A percentile compares a stretch with the other conserved stretches of the same genome.
Evolutionary conservation across 2,797 vertebrate species (phyloP).

Genomic region (Microcaecilia unicolor): DNA sequence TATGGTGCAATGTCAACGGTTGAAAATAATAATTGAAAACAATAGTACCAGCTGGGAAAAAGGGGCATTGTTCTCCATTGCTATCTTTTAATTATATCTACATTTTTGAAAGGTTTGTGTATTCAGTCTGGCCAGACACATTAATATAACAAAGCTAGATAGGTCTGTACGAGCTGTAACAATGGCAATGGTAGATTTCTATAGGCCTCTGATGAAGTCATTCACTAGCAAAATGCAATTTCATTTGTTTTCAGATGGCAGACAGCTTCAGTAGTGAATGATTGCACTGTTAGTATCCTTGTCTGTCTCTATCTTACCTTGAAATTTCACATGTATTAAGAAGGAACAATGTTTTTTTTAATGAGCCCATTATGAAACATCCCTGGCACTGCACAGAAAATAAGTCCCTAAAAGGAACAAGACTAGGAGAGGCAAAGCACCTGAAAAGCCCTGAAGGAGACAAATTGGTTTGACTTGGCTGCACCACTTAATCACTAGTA

Average conservation of each 20-base stretch:
- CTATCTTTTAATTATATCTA: too few species aligned
- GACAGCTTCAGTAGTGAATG: conserved; percentile 3
- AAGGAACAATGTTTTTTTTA: conserved; percentile 4
- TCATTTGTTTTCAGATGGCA: neutral
- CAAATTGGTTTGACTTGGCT: too few species aligned
- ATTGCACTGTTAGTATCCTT: neutral
- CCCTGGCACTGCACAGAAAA: neutral
- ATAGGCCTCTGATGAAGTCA: conserved; percentile 2
- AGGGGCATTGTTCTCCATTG: too few species aligned
- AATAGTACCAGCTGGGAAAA: too few species aligned
- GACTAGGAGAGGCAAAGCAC: neutral
- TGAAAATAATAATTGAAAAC: too few species aligned
- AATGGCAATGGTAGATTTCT: too few species aligned
- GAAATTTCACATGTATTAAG: neutral
- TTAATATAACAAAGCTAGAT: too few species aligned
- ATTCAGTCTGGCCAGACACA: too few species aligned
- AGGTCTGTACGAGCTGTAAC: too few species aligned
- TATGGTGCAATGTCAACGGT: too few species aligned
- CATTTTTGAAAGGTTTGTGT: too few species aligned
- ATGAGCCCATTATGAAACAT: neutral
- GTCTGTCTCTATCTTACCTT: neutral
- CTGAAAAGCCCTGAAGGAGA: neutral
- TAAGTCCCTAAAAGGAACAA: neutral
- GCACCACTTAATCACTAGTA: too few species aligned
- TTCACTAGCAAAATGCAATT: conserved; percentile 5